phyloP scores from a whole-genome alignment of 2,113 vertebrate genomes.

The Drymodes brunneopygia region DNA sequence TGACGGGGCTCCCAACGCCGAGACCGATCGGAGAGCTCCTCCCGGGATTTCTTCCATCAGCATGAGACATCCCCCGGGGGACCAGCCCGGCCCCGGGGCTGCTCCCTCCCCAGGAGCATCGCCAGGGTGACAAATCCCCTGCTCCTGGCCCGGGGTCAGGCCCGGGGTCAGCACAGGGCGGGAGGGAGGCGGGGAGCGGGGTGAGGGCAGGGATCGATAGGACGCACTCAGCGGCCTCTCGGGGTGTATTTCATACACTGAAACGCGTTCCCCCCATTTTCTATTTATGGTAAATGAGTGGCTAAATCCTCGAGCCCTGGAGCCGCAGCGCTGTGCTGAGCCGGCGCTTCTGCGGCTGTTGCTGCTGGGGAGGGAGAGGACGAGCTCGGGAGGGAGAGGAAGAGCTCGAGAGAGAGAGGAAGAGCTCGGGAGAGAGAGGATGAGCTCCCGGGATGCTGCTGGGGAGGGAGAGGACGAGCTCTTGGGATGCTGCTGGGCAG shows the following conservation, averaged over 20 bases:
- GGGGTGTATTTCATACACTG: neutral
- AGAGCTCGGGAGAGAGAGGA: neutral
- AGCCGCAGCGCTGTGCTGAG: slow-evolving; percentile 16
- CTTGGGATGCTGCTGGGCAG: neutral
- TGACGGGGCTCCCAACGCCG: neutral
- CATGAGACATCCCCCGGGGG: neutral
- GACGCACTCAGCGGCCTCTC: neutral
- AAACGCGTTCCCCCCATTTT: neutral
- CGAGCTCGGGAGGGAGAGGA: neutral
- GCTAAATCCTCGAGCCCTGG: neutral
- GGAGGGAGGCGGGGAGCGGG: neutral
- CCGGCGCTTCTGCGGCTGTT: neutral
- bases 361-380: neutral
- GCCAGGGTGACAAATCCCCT: accelerated
- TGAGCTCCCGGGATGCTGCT: neutral
- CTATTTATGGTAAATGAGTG: slow-evolving; percentile 26
- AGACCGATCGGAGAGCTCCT: accelerated
- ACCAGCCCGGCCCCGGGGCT: neutral
- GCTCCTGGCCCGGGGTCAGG: neutral
- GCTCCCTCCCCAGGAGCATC: accelerated
- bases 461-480: neutral
- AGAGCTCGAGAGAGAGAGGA: neutral
- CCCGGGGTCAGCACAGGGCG: accelerated
- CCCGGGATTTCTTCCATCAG: neutral
- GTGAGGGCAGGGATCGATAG: neutral